Evolutionary conservation across 2,797 vertebrate genomes (phyloP), one percentile per base, ranked within the genome.

Genomic region (Cephalopachus bancanus): DNA sequence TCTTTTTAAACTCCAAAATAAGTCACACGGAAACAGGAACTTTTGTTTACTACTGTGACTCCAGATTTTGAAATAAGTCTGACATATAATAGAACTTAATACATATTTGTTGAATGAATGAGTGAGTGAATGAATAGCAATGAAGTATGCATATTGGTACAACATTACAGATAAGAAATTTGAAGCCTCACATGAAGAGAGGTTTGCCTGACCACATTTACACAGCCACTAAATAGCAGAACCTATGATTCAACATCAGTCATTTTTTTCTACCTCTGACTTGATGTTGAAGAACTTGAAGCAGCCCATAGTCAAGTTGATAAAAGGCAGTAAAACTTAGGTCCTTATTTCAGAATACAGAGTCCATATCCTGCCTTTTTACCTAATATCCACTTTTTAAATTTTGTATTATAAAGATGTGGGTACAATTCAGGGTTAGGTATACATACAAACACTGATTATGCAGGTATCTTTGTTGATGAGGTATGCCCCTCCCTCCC

Each of bases 1-100:
- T 69, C 0, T 24, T 24, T 72, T 91, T 65, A 22, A 72, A 37
- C 16, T 51, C 26, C 69, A 75, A 64, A 62, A 4, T 79, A 71
- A 51, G 6, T 53, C 37, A 30, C 0, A 10, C 33, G 20, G 44
- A 4, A 84, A 55, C 0, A 60, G 11, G 0, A 60, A 1, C 19
- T 75, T n/a, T 71, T 71, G 44, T 49, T 60, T 55, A 60, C 19
- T 62, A 9, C 37, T 65, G 2, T 69, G 51, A 14, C 19, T 74
- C 19, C 7, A 74, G n/a, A 55, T 44, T 74, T 16, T 49, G 30
- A 71, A 79, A 80, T 12, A 6, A 37, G 9, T 24, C 14, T 83
- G 49, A 65, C 2, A 60, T 44, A 4, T 30, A 28, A 76, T 59
- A 67, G 11, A 6, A 65, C 7, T 89, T 65, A 51, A n/a, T 59